These are phyloP conservation scores for Bugulina stolonifera DNA, from an alignment of 2,888 invertebrate species.

Conservation along the genomic window DNA sequence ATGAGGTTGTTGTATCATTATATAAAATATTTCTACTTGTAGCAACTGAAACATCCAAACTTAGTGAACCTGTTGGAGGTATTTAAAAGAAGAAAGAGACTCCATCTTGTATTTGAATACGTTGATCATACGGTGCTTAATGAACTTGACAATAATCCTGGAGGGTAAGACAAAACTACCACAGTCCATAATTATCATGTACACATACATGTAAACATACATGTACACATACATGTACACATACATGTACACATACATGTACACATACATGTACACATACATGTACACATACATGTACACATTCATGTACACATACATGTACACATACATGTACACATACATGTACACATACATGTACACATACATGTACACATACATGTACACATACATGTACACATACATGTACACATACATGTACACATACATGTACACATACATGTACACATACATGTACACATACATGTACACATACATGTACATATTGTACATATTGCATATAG, in stretches of 20 bases:
- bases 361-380: not conserved
- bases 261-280: not conserved
- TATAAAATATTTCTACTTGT: conserved; percentile 39
- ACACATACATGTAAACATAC: not conserved
- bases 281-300: not conserved
- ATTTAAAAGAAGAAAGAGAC: conserved; percentile 73
- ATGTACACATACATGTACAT: too few relatives aligned
- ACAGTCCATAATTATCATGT: too few relatives aligned
- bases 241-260: not conserved
- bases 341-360: not conserved
- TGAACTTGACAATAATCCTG: conserved; percentile 87
- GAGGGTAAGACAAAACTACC: conserved; percentile 67
- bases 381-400: not conserved
- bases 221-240: not conserved
- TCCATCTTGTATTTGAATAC: conserved; percentile 96
- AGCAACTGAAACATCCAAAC: conserved; percentile 97
- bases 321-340: not conserved
- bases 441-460: not conserved
- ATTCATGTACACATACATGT: not conserved
- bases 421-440: not conserved
- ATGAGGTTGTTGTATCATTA: too few relatives aligned
- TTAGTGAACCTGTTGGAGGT: conserved; percentile 95
- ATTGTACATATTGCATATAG: too few relatives aligned
- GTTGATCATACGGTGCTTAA: conserved; percentile 95
- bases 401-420: not conserved